A percentile compares a stretch with the other conserved stretches of the same genome.
phyloP scores from a whole-genome alignment of 2,888 invertebrate genomes.

The Hemaris fuciformis region DNA sequence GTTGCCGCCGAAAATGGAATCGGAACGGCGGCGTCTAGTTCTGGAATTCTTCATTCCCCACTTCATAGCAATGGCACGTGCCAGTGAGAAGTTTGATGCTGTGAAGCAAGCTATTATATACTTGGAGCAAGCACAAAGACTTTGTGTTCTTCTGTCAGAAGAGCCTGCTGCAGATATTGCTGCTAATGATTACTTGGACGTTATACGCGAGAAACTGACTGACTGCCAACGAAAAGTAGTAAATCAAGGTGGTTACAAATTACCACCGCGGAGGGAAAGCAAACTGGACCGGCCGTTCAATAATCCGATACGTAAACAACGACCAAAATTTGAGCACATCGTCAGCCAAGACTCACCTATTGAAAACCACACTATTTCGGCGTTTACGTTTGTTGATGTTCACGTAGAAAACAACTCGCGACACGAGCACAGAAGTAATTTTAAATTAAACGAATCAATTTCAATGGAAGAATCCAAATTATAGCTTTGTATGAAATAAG shows the following conservation, averaged over 20 bases:
- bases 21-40: constrained; percentile 82
- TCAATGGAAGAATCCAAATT: constrained; percentile 67
- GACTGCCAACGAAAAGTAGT: constrained; percentile 70
- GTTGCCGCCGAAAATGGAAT: constrained; percentile 75
- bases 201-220: constrained; percentile 77
- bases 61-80: constrained; percentile 86
- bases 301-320: constrained; percentile 46
- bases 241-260: constrained; percentile 62
- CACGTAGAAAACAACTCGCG: constrained; percentile 48
- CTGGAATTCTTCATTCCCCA: constrained; percentile 87
- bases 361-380: constrained; percentile 45
- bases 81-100: constrained; percentile 83
- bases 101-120: constrained; percentile 84
- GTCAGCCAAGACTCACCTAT: constrained; percentile 60
- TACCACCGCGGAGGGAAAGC: constrained; percentile 62
- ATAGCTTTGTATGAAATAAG: constrained; percentile 30
- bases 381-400: constrained; percentile 68
- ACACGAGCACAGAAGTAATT: constrained; percentile 30
- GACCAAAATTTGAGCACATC: constrained; percentile 59
- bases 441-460: constrained; percentile 43
- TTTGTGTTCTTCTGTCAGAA: constrained; percentile 83
- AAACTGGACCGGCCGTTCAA: constrained; percentile 41
- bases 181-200: constrained; percentile 77
- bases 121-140: constrained; percentile 85
- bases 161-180: constrained; percentile 78